Conservation (phyloP, 2,888 invertebrate genomes). For the Scaptodrosophila latifasciaeformis region DNA sequence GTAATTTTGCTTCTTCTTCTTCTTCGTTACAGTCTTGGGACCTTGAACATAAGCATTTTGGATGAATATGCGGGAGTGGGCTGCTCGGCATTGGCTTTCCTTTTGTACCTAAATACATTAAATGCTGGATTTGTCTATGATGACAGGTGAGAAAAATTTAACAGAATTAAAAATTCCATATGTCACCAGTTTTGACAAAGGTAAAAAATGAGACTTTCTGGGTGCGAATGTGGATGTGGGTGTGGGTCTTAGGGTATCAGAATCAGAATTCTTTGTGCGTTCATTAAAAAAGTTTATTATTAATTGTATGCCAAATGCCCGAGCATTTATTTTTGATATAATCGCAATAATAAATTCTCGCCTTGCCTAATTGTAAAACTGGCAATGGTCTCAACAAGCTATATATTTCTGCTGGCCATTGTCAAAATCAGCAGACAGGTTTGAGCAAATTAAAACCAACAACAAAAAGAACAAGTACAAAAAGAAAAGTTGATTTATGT, state of each 20-base stretch:
- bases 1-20: too few species aligned
- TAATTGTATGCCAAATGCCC: conserved; percentile 64
- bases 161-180: conserved; percentile 66
- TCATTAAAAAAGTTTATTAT: conserved; percentile 47
- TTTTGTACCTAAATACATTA: conserved; percentile 92
- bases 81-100: conserved; percentile 86
- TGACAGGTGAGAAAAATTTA: conserved; percentile 85
- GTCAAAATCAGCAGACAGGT: conserved; percentile 54
- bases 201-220: conserved; percentile 41
- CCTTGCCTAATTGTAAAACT: conserved; percentile 60
- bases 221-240: background rate
- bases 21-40: conserved; percentile 11
- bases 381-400: conserved; percentile 34
- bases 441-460: conserved; percentile 58
- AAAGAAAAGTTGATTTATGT: conserved; percentile 63
- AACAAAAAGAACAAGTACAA: background rate
- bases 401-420: conserved; percentile 33
- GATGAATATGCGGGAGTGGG: conserved; percentile 83
- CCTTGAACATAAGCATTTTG: conserved; percentile 76
- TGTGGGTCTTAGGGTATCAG: background rate
- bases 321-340: conserved; percentile 58
- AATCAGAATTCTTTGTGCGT: background rate
- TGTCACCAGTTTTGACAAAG: conserved; percentile 64
- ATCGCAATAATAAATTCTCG: conserved; percentile 57
- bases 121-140: conserved; percentile 96